A percentile compares a stretch with the other conserved stretches of the same genome.
Conservation (phyloP, 30 jellyfish, hydroid and myxozoan species). For the Aurelia coerulea region DNA sequence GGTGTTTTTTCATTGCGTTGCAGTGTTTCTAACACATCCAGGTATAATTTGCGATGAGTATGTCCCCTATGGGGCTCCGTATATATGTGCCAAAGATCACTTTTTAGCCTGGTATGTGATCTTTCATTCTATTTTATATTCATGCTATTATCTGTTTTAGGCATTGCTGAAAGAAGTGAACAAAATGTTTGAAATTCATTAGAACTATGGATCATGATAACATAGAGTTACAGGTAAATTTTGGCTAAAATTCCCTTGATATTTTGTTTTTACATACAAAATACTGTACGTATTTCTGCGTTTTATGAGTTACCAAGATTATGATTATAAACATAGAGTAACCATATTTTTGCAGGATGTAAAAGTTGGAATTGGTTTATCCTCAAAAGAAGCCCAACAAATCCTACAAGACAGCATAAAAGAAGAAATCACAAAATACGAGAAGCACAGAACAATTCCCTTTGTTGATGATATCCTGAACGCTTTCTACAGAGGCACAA, state of each 20-base stretch:
- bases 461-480: slow-evolving; percentile 17
- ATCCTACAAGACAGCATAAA: slow-evolving; percentile 33
- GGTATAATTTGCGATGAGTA: too few relatives aligned
- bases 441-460: background rate
- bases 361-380: slow-evolving; percentile 29
- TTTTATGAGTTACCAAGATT: background rate
- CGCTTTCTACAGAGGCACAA: slow-evolving; percentile 19
- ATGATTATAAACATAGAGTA: too few relatives aligned
- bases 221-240: slow-evolving; percentile 6
- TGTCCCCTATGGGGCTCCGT: too few relatives aligned
- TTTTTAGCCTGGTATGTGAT: too few relatives aligned
- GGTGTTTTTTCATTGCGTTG: too few relatives aligned
- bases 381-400: slow-evolving; percentile 53
- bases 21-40: too few relatives aligned
- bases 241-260: background rate
- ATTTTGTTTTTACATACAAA: background rate
- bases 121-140: too few relatives aligned
- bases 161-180: too few relatives aligned
- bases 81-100: too few relatives aligned
- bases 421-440: slow-evolving; percentile 42
- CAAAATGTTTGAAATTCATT: too few relatives aligned
- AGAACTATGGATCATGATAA: background rate
- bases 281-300: background rate
- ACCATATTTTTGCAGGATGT: background rate
- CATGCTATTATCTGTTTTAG: too few relatives aligned